Evolutionary conservation across 2,888 invertebrate species (phyloP).

Genomic region (Carterocephalus palaemon): DNA sequence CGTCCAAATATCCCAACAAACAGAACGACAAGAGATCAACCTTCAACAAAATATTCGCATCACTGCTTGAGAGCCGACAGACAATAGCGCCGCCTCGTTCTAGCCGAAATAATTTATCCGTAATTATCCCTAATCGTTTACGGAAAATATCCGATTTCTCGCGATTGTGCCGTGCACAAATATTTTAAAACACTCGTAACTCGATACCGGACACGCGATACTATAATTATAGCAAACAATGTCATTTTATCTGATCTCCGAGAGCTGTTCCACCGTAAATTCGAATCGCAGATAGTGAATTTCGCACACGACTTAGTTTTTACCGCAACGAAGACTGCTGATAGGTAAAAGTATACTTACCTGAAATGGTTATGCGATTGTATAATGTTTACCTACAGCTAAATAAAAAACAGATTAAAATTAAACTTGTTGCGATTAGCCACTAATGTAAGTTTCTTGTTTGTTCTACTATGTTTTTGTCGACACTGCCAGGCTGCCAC

Average conservation of each 20-base stretch:
- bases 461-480: no score
- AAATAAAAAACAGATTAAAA: no score
- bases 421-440: no score
- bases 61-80: no score
- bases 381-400: no score
- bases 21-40: no score
- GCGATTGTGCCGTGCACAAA: slow-evolving; percentile 46
- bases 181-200: slow-evolving; percentile 55
- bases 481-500: no score
- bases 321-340: slow-evolving; percentile 3
- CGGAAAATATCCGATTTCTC: slow-evolving; percentile 56
- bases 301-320: slow-evolving; percentile 18
- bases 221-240: slow-evolving; percentile 66
- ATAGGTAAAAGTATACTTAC: no score
- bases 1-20: neutral
- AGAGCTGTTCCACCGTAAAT: slow-evolving; percentile 36
- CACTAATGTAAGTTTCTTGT: no score
- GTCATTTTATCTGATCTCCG: slow-evolving; percentile 49
- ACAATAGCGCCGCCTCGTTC: neutral
- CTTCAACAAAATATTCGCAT: no score
- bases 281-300: slow-evolving; percentile 5
- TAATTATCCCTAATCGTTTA: slow-evolving; percentile 40
- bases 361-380: no score
- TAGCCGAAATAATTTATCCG: slow-evolving; percentile 23
- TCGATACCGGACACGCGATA: slow-evolving; percentile 48